Evolutionary conservation across 1,140 invertebrate species (phyloP).

Genomic region (Bombus breviceps): DNA sequence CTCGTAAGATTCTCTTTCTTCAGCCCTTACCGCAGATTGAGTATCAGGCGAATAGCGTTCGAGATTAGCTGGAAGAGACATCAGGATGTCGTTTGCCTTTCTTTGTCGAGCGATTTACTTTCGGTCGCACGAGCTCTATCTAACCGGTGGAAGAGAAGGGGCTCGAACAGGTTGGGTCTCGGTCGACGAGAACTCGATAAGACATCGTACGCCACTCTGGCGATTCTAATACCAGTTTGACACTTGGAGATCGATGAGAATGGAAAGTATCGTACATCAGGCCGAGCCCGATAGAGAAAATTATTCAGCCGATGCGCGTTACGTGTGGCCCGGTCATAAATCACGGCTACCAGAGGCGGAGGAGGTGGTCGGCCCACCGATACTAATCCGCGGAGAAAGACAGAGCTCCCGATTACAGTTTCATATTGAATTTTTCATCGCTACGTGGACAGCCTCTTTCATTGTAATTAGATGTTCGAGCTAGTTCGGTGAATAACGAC

Average conservation of each 20-base stretch:
- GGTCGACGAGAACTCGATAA: slow-evolving; percentile 21
- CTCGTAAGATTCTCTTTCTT: background rate
- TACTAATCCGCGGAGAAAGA: slow-evolving; percentile 32
- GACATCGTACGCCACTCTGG: slow-evolving; percentile 53
- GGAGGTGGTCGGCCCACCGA: background rate
- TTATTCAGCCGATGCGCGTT: slow-evolving; percentile 51
- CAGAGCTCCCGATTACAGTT: slow-evolving; percentile 34
- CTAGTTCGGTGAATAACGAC: slow-evolving; percentile 61
- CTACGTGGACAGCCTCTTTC: slow-evolving; percentile 53
- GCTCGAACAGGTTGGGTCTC: background rate
- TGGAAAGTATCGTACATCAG: slow-evolving; percentile 66
- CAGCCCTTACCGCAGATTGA: background rate
- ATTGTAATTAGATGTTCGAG: slow-evolving; percentile 67
- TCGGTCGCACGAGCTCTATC: background rate
- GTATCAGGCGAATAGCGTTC: background rate
- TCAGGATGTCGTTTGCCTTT: background rate
- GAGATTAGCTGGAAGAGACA: background rate
- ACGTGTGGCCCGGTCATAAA: slow-evolving; percentile 54
- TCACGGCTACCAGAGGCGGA: slow-evolving; percentile 40
- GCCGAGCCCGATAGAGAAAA: slow-evolving; percentile 49
- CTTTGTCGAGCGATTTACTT: slow-evolving; percentile 2
- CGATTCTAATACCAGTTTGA: slow-evolving; percentile 64
- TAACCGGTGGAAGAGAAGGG: background rate
- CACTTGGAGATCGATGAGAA: slow-evolving; percentile 69
- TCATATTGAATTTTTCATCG: slow-evolving; percentile 60